Base-by-base conservation (phyloP, 92 coral and sea anemone species). In the Porites cylindrica region DNA sequence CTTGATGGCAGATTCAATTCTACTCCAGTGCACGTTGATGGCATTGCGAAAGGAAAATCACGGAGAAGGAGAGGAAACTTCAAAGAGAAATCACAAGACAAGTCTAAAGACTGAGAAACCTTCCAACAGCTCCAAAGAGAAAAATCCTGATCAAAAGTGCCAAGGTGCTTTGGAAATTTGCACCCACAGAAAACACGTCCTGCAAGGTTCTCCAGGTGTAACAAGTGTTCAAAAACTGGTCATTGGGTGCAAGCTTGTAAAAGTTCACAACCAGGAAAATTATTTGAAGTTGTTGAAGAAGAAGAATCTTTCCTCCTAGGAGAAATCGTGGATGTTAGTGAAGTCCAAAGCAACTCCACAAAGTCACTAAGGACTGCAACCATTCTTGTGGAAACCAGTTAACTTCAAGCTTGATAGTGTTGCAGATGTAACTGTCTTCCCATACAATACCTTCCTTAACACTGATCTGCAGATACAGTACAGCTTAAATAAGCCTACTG, bases 141-240 rank as follows among this genome's bases (percentile, higher is more conserved):
- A 29, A 29, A 29, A 29, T 29, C 32, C 32, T 29, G 32, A 29
- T 29, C 32, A 29, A 29, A 29, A 29, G 32, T 29, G 56, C 51
- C 51, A 29, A 85, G 82, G 43, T 83, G 71, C 29, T 52, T 83
- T 47, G 82, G 68, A 14, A 26, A 56, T n/a, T 64, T 54, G 18
- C 88, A 83, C 79, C 71, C 82, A 14, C 58, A 73, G 81, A 72
- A 83, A 24, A 60, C 14, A 51, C 74, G 82, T 38, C 88, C 88
- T 7, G 82, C 88, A 70, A n/a, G 47, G 4, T 70, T 14, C n/a
- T 74, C 82, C n/a, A 83, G 73, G 67, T 53, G 88, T 53, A 59
- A 83, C 51, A 83, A 29, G 52, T 86, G 90, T 50, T 12, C 17
- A 17, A 61, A 61, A 61, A 61, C 17, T 8, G 13, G 59, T 8